Evolutionary conservation across 2,888 invertebrate species (phyloP), one percentile per base, ranked within the genome.

Genomic region (Chalcosyrphus nemorum): DNA sequence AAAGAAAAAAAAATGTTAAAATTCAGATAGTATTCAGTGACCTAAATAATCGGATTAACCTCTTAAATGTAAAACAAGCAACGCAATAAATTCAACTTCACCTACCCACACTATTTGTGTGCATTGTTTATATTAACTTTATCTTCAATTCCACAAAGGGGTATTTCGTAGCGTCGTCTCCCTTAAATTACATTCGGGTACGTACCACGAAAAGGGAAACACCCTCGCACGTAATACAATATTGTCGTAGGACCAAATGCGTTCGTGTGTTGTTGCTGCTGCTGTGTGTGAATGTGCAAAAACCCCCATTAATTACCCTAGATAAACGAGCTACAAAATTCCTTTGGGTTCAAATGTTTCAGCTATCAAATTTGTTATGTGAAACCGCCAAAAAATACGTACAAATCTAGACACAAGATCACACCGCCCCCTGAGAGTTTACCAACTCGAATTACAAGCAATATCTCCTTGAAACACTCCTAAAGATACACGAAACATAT

Each of bases 271-370:
- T 15, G 17, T n/a, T 27, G 38, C 21, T 24, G 13, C 15, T 32
- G n/a, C n/a, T n/a, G n/a, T n/a, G n/a, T n/a, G n/a, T n/a, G n/a
- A n/a, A n/a, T n/a, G 24, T 68, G 27, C 2, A 9, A 41, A 59
- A 54, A 43, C 35, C 13, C 19, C 32, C 56, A 65, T 38, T 63
- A 38, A 43, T 43, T 24, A 47, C 32, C 7, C 43, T n/a, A 13
- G 7, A 45, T 15, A 29, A 66, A 65, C n/a, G 19, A 15, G 5
- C 38, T 29, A 32, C 66, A 45, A 24, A 29, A 54, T 61, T 45
- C 57, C 50, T n/a, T 41, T 9, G 52, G 41, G 52, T 15, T 66
- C 29, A 29, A 77, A 63, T 35, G 50, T 38, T 65, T 65, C n/a
- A 41, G 4, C 29, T 45, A 47, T 61, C 59, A 52, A 59, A 43